phyloP scores from a whole-genome alignment of 2,113 vertebrate species.

The Brachyhypopomus gauderio region DNA sequence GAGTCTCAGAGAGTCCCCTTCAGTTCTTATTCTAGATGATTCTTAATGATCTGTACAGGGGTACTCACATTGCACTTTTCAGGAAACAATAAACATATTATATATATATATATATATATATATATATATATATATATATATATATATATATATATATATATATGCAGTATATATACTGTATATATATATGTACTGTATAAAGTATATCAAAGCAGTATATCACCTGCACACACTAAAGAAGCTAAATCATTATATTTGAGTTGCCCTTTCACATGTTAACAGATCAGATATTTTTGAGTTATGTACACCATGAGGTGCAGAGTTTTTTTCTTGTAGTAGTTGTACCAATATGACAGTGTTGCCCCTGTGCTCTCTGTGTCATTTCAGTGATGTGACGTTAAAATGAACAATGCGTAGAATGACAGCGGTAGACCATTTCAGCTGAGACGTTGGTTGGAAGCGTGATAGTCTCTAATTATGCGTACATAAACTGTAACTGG shows the following conservation, averaged over 20 bases:
- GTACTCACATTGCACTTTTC: not conserved
- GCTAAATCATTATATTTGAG: not conserved
- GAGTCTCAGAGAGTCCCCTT: slow-evolving; percentile 17
- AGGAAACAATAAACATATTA: not conserved
- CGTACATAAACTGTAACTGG: slow-evolving; percentile 43
- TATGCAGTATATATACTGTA: too few species aligned
- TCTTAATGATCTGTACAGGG: slow-evolving; percentile 5
- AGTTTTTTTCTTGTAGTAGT: not conserved
- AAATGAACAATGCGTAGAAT: slow-evolving; percentile 47
- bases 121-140: too few species aligned
- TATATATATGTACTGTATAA: too few species aligned
- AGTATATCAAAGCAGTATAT: too few species aligned
- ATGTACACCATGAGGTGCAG: not conserved
- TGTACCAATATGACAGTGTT: slow-evolving; percentile 11
- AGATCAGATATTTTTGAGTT: not conserved
- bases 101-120: too few species aligned
- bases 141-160: too few species aligned
- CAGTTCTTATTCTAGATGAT: slow-evolving; percentile 28
- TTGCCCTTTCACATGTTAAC: not conserved
- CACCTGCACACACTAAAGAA: not conserved
- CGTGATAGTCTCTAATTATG: slow-evolving; percentile 55
- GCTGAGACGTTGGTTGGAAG: slow-evolving; percentile 56
- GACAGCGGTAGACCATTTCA: slow-evolving; percentile 54
- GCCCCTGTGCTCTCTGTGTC: slow-evolving; percentile 42
- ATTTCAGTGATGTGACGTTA: slow-evolving; percentile 50